Percentiles rank a stretch among this genome's conserved stretches.
Evolutionary conservation across 1,140 invertebrate species (phyloP).

Genomic region (Anadara kagoshimensis): DNA sequence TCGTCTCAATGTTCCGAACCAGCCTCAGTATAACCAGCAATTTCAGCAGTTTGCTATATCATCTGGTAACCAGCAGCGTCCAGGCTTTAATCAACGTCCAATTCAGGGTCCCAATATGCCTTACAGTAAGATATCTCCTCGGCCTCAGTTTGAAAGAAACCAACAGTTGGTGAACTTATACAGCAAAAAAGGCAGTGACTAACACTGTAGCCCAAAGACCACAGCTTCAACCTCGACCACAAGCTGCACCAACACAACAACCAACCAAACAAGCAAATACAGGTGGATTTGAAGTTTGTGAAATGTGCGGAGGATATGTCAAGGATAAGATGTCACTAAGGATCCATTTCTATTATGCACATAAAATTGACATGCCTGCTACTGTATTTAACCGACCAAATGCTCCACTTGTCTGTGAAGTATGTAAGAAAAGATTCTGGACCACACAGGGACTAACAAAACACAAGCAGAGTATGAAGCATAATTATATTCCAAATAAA

Average conservation of each 20-base stretch:
- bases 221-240: conserved; percentile 22
- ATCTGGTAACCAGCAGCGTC: no score
- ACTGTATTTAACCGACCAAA: conserved; percentile 57
- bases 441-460: conserved; percentile 69
- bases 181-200: conserved; percentile 8
- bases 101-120: no score
- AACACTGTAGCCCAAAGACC: conserved; percentile 9
- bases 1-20: no score
- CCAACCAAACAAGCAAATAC: conserved; percentile 13
- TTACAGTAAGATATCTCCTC: no score
- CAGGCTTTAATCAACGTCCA: no score
- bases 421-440: conserved; percentile 68
- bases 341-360: conserved; percentile 71
- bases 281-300: conserved; percentile 68
- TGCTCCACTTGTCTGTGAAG: conserved; percentile 66
- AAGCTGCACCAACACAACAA: conserved; percentile 1
- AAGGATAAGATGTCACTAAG: conserved; percentile 68
- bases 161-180: conserved; percentile 14
- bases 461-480: conserved; percentile 51
- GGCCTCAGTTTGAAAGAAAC: background rate
- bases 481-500: conserved; percentile 23
- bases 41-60: no score
- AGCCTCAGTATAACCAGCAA: background rate
- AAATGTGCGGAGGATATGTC: conserved; percentile 71
- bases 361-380: conserved; percentile 67